Conservation (phyloP, 53 echinoderm and acorn worm species). For the Zoroaster sp. region DNA sequence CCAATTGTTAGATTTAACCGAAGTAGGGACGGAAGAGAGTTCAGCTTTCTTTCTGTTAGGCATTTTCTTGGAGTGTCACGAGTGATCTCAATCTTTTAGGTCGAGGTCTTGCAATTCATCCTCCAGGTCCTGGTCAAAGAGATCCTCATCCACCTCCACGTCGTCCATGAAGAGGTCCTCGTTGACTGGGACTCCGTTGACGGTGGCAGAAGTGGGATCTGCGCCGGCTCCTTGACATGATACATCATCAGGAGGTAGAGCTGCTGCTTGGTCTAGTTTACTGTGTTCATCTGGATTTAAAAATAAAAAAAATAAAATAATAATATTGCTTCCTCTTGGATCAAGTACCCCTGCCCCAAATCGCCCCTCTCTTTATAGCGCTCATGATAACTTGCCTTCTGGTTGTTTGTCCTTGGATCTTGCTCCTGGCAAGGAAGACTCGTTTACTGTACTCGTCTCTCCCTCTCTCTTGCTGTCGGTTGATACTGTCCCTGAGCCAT, state of each 20-base stretch:
- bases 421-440: slow-evolving; percentile 13
- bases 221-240: slow-evolving; percentile 41
- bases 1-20: no score
- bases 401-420: not conserved
- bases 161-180: slow-evolving; percentile 71
- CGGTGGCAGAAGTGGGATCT: slow-evolving; percentile 56
- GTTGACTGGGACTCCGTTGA: slow-evolving; percentile 70
- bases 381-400: not conserved
- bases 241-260: slow-evolving; percentile 51
- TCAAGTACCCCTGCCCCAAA: no score
- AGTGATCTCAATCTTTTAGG: slow-evolving; percentile 60
- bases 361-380: no score
- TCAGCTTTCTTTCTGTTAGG: no score
- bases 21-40: no score
- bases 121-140: slow-evolving; percentile 92
- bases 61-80: slow-evolving; percentile 39
- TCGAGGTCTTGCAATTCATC: slow-evolving; percentile 84
- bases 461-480: slow-evolving; percentile 45
- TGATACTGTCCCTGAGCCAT: slow-evolving; percentile 67
- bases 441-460: slow-evolving; percentile 36
- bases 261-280: slow-evolving; percentile 72
- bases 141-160: slow-evolving; percentile 92
- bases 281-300: slow-evolving; percentile 57
- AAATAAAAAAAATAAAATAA: not conserved
- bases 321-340: not conserved